phyloP scores from a whole-genome alignment of 2,113 vertebrate species.

The Hypomesus transpacificus region DNA sequence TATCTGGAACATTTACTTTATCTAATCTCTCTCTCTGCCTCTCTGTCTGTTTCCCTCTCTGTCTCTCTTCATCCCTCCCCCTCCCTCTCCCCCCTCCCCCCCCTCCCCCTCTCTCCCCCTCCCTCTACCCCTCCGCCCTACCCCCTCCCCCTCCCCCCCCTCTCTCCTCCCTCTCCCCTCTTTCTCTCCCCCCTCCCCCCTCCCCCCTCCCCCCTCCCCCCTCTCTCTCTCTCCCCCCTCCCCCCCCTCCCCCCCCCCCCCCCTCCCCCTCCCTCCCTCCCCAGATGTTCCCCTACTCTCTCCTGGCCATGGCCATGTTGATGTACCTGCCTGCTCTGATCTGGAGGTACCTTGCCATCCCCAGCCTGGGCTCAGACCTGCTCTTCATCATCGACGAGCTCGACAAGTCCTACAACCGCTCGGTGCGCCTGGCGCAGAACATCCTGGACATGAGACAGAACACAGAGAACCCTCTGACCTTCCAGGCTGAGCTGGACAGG shows the following conservation, averaged over 20 bases:
- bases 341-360: conserved; percentile 83
- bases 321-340: conserved; percentile 92
- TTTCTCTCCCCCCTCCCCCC: background rate
- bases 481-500: conserved; percentile 90
- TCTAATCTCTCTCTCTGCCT: no score
- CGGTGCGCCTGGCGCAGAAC: conserved; percentile 87
- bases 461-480: conserved; percentile 71
- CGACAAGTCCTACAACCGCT: conserved; percentile 96
- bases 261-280: background rate
- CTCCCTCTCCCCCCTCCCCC: background rate
- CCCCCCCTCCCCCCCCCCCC: background rate
- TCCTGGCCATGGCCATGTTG: conserved; percentile 82
- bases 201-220: background rate
- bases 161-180: background rate
- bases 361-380: conserved; percentile 81
- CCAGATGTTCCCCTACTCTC: conserved; percentile 88
- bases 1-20: no score
- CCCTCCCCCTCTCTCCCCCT: background rate
- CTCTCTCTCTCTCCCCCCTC: background rate
- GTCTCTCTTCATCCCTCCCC: background rate
- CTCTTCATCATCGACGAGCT: conserved; percentile 92
- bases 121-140: background rate
- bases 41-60: background rate
- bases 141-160: background rate
- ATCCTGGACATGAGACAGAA: conserved; percentile 83